A percentile compares a stretch with the other conserved stretches of the same genome.
Conservation (phyloP, 1,140 invertebrate genomes). For the Apis cerana region DNA sequence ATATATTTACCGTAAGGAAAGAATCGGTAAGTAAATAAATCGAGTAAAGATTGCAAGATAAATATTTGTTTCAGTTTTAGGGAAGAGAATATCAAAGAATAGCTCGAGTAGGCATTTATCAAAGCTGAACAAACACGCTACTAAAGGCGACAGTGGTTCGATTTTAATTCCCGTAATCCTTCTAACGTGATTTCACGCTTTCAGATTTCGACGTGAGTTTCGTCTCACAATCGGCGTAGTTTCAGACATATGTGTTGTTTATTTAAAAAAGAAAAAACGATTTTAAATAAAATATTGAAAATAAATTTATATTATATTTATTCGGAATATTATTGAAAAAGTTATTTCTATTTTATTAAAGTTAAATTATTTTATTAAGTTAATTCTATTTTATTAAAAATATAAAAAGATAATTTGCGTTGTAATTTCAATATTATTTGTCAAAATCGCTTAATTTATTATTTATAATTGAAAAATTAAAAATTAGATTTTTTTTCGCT, state of each 20-base stretch:
- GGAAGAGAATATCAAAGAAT: neutral
- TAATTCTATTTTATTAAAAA: too few relatives aligned
- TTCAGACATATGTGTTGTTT: neutral
- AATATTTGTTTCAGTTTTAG: neutral
- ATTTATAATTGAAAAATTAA: neutral
- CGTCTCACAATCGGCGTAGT: constrained; percentile 26
- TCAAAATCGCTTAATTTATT: neutral
- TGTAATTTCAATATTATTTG: neutral
- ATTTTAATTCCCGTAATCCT: constrained; percentile 76
- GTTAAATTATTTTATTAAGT: too few relatives aligned
- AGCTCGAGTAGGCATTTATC: neutral
- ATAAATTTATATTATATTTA: too few relatives aligned
- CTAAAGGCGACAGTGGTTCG: constrained; percentile 18
- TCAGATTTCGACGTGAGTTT: constrained; percentile 43
- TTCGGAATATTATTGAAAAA: too few relatives aligned
- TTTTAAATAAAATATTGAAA: neutral
- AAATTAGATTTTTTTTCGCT: neutral
- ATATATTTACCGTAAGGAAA: neutral
- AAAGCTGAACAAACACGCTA: neutral
- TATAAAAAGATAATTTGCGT: neutral
- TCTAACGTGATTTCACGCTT: constrained; percentile 73
- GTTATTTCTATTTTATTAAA: too few relatives aligned
- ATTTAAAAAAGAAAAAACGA: neutral
- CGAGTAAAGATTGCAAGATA: neutral
- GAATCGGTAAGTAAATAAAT: neutral